Evolutionary conservation across 2,888 invertebrate genomes (phyloP), one percentile per base, ranked within the genome.

Genomic region (Ectemnius continuus): DNA sequence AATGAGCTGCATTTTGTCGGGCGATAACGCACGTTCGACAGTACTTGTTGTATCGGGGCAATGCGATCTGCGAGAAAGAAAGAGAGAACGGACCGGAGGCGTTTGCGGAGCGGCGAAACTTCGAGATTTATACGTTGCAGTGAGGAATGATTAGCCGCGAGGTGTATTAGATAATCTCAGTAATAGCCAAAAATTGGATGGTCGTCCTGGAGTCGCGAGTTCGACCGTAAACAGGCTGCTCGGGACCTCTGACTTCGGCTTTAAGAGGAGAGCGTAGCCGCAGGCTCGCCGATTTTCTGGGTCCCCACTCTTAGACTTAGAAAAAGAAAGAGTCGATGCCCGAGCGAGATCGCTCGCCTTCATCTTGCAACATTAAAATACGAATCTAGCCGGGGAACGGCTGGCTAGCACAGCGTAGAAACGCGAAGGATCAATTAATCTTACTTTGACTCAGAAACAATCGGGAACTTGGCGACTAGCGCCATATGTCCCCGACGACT

Each of bases 111-210:
- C 78, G 78, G 58, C 71, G 68, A 70, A 62, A 79, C 78, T 62
- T 76, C 18, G 46, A 90, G 90, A 91, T 91, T 91, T 91, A 90
- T 90, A 89, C 88, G 89, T 89, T 83, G 88, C 90, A 90, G 90
- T 90, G 89, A 89, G 90, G 90, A 90, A 90, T 91, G 89, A 90
- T 90, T 89, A 89, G 88, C 88, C 89, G 86, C 84, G 80, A 89
- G 86, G 86, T 85, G 87, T 87, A 90, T 91, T 91, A 90, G 90
- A 89, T 87, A 88, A 89, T 89, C 89, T 88, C 80, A 85, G 89
- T 90, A 90, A 90, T 90, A 88, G 89, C 78, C 84, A 85, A 82
- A 90, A 90, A 89, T 89, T 88, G 87, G 83, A 76, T 83, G 69
- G 78, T 79, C 77, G 72, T 78, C 74, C 61, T 66, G 67, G 79